Evolutionary conservation across 2,888 invertebrate genomes (phyloP).

Genomic region (Megastigmus dorsalis): DNA sequence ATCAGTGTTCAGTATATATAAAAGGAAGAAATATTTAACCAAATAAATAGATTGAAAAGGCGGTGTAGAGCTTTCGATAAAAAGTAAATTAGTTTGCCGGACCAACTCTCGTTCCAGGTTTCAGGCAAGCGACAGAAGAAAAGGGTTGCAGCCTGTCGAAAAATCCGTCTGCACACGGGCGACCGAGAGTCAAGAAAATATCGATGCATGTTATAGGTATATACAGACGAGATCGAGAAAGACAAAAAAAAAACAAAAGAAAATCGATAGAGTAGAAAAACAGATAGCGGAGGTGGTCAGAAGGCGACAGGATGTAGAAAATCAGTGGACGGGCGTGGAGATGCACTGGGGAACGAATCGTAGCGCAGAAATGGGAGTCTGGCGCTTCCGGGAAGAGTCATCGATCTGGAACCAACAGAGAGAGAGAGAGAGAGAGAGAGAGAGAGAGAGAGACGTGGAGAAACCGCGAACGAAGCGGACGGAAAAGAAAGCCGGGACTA

Average conservation of each 20-base stretch:
- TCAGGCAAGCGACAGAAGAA: too few species aligned
- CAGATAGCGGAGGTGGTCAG: constrained; percentile 26
- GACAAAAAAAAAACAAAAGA: constrained; percentile 13
- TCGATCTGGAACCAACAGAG: constrained; percentile 46
- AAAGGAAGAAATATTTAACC: too few species aligned
- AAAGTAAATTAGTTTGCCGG: too few species aligned
- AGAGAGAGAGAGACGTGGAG: not conserved
- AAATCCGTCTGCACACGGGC: not conserved
- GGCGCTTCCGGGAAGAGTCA: constrained; percentile 56
- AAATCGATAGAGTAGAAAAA: constrained; percentile 28
- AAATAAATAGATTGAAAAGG: too few species aligned
- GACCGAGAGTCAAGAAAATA: not conserved
- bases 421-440: not conserved
- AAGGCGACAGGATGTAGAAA: constrained; percentile 44
- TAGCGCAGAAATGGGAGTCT: constrained; percentile 38
- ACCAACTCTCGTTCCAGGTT: too few species aligned
- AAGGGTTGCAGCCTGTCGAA: not conserved
- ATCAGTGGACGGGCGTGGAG: constrained; percentile 60
- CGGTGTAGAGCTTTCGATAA: too few species aligned
- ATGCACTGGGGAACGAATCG: constrained; percentile 54
- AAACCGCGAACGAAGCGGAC: constrained; percentile 9
- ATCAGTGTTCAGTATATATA: too few species aligned
- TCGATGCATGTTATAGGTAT: too few species aligned
- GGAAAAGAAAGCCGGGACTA: constrained; percentile 28
- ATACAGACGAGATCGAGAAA: too few species aligned